Evolutionary conservation across 2,888 invertebrate species (phyloP), one percentile per base, ranked within the genome.

Genomic region (Acrobasis repandana): DNA sequence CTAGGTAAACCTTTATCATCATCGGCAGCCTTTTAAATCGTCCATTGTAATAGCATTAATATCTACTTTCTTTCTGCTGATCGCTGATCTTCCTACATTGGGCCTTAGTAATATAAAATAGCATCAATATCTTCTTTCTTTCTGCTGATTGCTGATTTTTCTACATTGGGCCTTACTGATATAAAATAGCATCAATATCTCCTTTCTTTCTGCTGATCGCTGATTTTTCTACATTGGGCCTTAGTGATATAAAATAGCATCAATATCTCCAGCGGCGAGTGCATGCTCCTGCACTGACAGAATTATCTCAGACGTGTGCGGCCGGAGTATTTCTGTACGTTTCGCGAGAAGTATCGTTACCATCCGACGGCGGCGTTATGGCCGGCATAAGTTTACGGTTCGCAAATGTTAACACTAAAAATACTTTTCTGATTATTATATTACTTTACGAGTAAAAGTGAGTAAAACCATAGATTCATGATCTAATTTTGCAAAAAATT

Each of bases 281-380:
- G 86, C 89, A 89, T 85, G 82, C 83, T 81, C 79, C 72, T 79
- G 82, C 83, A 82, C 76, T 79, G 88, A 90, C 90, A 81, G 85
- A 88, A 86, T 88, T 88, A 88, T 85, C 84, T 74, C 75, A 77
- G 68, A 77, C 70, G 85, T 75, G 85, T 86, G 86, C 83, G 78
- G 77, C 68, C 66, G 80, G 83, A 5, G 76, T 91, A 92, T 92
- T 90, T 86, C 82, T 82, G 89, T 80, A 79, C 77, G 75, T 85
- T 91, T 90, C 74, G 90, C 90, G 83, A 84, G 86, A 88, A 86
- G 68, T 74, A 77, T 82, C 82, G 79, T 85, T 82, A 77, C 52
- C 60, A 60, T 60, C 49, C 36, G 49, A 76, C 78, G 77, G 73
- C 73, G 72, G 76, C 77, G 80, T 83, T 83, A 80, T 70, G 76